Base-by-base conservation (phyloP, 2,797 vertebrate species). In the Liparis tanakae region DNA sequence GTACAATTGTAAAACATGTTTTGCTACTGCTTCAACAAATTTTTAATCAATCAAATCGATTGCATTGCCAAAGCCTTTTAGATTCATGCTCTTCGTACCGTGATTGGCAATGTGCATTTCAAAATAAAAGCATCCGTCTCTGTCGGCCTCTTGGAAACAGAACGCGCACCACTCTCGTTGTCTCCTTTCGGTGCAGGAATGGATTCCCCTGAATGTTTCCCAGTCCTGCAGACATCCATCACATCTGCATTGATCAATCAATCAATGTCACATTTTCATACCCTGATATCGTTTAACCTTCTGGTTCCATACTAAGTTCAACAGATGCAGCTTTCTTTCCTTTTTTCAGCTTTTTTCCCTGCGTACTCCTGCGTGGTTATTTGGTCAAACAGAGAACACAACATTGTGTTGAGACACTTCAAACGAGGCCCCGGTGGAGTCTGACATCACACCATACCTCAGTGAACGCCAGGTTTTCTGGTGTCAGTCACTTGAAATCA, bases 401-500 rank as follows among this genome's bases (percentile, higher is more conserved):
- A 20, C 60, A 66, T 68, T 13, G 5, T 46, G 43, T 48, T 34
- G 36, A 60, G 55, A 67, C 10, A 43, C 57, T 58, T 53, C 20
- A 48, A 44, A 63, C n/a, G 1, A 10, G 7, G 33, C 46, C 53
- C 46, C 46, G 20, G 10, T 1, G 20, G 34, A 55, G 64, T 55
- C 20, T 64, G 44, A 70, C 50, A 68, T 37, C 67, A 60, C 48
- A 75, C 44, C 59, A 51, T 67, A 41, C 79, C 78, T 70, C 50
- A 41, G 65, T 58, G 72, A 73, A 67, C 33, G 63, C 44, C 74
- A 69, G 37, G 63, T 84, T 68, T 56, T 50, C 39, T 2, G 59
- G 66, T 77, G 75, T 82, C 72, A 78, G 48, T 84, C 62, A 70
- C 63, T 67, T 57, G 39, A 78, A 82, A 86, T 77, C 69, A 76